Evolutionary conservation across 2,888 invertebrate species (phyloP).

Genomic region (Synanthedon myopaeformis): DNA sequence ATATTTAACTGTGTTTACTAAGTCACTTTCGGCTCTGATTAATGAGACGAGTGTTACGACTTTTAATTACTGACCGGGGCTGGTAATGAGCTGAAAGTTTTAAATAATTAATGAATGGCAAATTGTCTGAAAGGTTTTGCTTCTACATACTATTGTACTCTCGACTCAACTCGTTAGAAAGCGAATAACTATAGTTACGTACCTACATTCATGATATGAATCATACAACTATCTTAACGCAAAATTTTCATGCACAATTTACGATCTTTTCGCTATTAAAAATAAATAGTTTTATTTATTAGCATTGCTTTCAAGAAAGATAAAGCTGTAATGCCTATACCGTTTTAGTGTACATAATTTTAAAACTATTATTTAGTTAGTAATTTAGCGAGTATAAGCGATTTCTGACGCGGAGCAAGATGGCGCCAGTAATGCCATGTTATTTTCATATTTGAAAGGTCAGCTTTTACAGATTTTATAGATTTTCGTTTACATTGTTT

Average conservation of each 20-base stretch:
- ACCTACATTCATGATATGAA: slow-evolving; percentile 1
- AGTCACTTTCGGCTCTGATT: slow-evolving; percentile 51
- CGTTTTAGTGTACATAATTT: too few relatives aligned
- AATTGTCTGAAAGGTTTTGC: slow-evolving; percentile 23
- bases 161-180: slow-evolving; percentile 39
- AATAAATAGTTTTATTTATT: too few relatives aligned
- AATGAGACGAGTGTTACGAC: slow-evolving; percentile 29
- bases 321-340: too few relatives aligned
- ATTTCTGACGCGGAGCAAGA: too few relatives aligned
- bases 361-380: too few relatives aligned
- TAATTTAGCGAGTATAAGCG: too few relatives aligned
- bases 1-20: slow-evolving; percentile 11
- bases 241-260: neutral
- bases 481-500: too few relatives aligned
- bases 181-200: slow-evolving; percentile 22
- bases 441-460: too few relatives aligned
- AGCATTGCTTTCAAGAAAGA: too few relatives aligned
- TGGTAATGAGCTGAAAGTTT: slow-evolving; percentile 51
- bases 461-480: too few relatives aligned
- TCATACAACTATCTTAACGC: slow-evolving; percentile 6
- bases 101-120: slow-evolving; percentile 50
- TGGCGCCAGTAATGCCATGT: too few relatives aligned
- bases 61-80: slow-evolving; percentile 39
- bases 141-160: slow-evolving; percentile 37
- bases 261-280: too few relatives aligned